These are phyloP conservation scores for Drosophila baimaii DNA, from an alignment of 1,140 invertebrate genomes.

Conservation along the genomic window DNA sequence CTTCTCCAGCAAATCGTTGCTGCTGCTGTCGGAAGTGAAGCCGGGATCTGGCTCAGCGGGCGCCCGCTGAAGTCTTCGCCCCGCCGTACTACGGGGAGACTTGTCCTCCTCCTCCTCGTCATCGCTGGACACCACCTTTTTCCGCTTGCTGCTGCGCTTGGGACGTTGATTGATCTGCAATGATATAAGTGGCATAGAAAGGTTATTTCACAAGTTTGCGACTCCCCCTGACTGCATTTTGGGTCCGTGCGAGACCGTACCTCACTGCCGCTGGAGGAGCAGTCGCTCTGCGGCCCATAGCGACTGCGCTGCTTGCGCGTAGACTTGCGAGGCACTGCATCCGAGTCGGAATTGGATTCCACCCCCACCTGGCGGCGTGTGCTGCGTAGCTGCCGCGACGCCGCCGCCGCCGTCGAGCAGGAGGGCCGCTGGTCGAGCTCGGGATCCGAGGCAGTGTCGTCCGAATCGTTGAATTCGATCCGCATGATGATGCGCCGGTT, in stretches of 20 bases:
- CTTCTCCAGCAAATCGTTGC: slow-evolving; percentile 89
- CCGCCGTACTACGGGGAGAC: background rate
- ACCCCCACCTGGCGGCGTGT: slow-evolving; percentile 23
- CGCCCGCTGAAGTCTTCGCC: background rate
- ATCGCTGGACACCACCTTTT: slow-evolving; percentile 44
- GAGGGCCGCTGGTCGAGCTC: slow-evolving; percentile 47
- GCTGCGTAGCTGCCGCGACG: slow-evolving; percentile 16
- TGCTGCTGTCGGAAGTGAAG: slow-evolving; percentile 87
- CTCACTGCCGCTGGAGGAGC: slow-evolving; percentile 83
- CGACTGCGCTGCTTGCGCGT: slow-evolving; percentile 72
- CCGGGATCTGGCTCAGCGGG: slow-evolving; percentile 65
- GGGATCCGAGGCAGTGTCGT: slow-evolving; percentile 59
- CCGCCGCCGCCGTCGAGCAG: slow-evolving; percentile 36
- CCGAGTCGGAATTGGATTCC: slow-evolving; percentile 65
- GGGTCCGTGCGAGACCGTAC: slow-evolving; percentile 49
- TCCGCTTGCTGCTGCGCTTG: slow-evolving; percentile 33
- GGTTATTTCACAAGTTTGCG: slow-evolving; percentile 1
- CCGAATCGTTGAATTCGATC: slow-evolving; percentile 80
- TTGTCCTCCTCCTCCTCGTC: slow-evolving; percentile 33
- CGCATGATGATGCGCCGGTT: slow-evolving; percentile 82
- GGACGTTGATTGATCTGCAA: slow-evolving; percentile 41
- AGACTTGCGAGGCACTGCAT: slow-evolving; percentile 38
- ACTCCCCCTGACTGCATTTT: background rate
- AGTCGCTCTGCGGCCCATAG: slow-evolving; percentile 53
- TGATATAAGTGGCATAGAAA: background rate